A percentile compares a stretch with the other conserved stretches of the same genome.
These are phyloP conservation scores for Borostomias antarcticus DNA, from an alignment of 2,797 vertebrate genomes.

Conservation along the genomic window DNA sequence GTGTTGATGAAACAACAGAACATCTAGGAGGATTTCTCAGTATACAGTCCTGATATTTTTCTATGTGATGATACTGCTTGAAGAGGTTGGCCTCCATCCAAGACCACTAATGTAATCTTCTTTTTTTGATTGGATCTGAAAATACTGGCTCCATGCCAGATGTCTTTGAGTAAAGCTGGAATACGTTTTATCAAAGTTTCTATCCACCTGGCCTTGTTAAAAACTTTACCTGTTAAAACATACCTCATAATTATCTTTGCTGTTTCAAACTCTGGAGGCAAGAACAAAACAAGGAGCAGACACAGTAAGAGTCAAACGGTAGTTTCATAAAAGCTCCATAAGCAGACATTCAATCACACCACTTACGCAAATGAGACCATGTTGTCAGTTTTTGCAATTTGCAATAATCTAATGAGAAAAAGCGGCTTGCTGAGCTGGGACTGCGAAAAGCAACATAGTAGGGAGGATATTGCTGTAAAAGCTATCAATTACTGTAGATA, in stretches of 20 bases:
- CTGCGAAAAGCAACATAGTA: constrained; percentile 54
- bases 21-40: too few species aligned
- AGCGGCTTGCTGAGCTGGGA: constrained; percentile 64
- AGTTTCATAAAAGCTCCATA: constrained; percentile 51
- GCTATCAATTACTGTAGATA: constrained; percentile 69
- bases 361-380: constrained; percentile 69
- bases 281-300: constrained; percentile 33
- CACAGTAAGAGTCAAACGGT: constrained; percentile 31
- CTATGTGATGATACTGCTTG: too few species aligned
- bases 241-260: constrained; percentile 58
- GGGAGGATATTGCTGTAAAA: constrained; percentile 53
- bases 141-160: background rate
- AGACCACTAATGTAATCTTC: too few species aligned
- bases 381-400: constrained; percentile 65
- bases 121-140: background rate
- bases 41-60: too few species aligned
- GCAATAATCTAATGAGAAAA: constrained; percentile 71
- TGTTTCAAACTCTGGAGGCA: constrained; percentile 54
- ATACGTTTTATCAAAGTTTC: constrained; percentile 30
- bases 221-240: constrained; percentile 47
- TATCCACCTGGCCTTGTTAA: constrained; percentile 37
- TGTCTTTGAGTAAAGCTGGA: background rate
- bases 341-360: constrained; percentile 63
- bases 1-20: too few species aligned
- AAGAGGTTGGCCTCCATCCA: too few species aligned